Conservation (phyloP, 2,113 vertebrate species). For the Prunella himalayana region DNA sequence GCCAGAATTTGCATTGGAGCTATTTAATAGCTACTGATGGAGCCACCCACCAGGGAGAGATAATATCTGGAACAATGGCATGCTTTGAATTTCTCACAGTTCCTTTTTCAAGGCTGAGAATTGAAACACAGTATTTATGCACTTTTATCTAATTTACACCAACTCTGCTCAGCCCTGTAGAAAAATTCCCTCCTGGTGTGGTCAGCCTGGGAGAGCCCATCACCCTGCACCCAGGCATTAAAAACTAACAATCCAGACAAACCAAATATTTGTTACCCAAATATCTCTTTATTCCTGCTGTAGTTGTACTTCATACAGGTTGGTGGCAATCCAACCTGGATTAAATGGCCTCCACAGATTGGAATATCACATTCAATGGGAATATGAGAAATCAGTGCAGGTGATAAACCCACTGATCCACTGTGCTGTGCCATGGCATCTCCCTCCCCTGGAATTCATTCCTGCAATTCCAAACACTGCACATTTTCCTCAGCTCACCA, state of each 20-base stretch:
- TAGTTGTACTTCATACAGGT: accelerated
- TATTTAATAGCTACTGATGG: background rate
- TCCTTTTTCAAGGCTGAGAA: background rate
- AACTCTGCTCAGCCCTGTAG: background rate
- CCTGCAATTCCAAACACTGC: background rate
- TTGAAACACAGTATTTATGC: background rate
- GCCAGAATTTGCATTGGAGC: background rate
- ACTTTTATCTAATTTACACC: background rate
- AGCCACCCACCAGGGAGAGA: background rate
- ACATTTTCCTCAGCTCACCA: background rate
- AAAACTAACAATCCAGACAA: background rate
- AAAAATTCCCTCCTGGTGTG: background rate
- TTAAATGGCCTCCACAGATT: background rate
- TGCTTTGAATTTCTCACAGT: background rate
- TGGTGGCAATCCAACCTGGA: background rate
- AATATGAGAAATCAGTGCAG: background rate
- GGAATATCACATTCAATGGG: background rate
- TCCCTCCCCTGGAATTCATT: background rate
- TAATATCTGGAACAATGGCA: background rate
- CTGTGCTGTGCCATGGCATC: background rate
- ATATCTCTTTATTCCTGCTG: background rate
- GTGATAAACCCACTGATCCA: background rate
- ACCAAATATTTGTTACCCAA: background rate
- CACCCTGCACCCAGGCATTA: background rate
- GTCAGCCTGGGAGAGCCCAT: background rate